Evolutionary conservation across 1,140 invertebrate species (phyloP), one percentile per base, ranked within the genome.

Genomic region (Atta colombica): DNA sequence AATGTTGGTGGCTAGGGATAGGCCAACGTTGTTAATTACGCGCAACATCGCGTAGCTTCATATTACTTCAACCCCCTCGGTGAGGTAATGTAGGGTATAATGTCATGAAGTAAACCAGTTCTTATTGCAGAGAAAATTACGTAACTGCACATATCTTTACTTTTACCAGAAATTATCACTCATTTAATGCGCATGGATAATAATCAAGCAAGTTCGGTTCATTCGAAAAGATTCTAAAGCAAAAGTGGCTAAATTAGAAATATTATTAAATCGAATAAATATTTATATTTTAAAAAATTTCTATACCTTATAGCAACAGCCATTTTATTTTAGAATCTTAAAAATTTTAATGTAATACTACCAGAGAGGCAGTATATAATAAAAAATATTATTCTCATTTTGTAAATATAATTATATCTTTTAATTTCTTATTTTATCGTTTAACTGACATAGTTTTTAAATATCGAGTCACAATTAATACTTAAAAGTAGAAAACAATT

Each of bases 11-110:
- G 80, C 80, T 66, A 66, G 49, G 39, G 58, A 51, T 86, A 86
- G 77, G 85, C 35, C 60, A 89, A 86, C 77, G 65, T 88, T 72
- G 89, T 90, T 90, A 90, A 88, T 82, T 58, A 88, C 88, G 81
- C 65, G 81, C 66, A 81, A 88, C 84, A 78, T 66, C 65, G 77
- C 82, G 85, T 87, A 74, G 74, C 86, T 90, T 77, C 77, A 87
- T 86, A 90, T 90, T 90, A 90, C 78, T 66, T 86, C 74, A 86
- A 86, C 77, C 71, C 81, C 75, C 55, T 16, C 21, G 75, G 25
- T 49, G 72, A 65, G 66, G 66, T 74, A 82, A 69, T 45, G 77
- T 90, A 84, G 86, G 89, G 66, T 90, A 84, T 90, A 90, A 87
- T 86, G 82, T 88, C 87, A 69, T 72, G 53, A 28, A 81, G 85